These are phyloP conservation scores for Cervus canadensis DNA, from an alignment of 2,113 vertebrate genomes.

Conservation along the genomic window DNA sequence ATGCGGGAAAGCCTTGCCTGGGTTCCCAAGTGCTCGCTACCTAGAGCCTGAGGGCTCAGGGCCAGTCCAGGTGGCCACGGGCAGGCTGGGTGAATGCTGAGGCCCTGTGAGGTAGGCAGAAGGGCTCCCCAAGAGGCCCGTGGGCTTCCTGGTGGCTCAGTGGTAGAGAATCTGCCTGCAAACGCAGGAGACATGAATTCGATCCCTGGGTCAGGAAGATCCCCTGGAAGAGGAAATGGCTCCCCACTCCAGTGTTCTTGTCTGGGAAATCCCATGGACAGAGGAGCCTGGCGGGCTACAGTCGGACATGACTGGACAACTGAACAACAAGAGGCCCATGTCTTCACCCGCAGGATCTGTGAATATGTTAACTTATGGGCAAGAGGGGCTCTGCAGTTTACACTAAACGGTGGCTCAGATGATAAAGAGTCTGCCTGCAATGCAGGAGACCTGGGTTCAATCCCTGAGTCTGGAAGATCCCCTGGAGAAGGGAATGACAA, in stretches of 20 bases:
- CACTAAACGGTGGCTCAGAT: neutral
- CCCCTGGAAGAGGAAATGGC: neutral
- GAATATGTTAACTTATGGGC: neutral
- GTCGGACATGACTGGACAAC: too few species aligned
- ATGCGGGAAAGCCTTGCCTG: neutral
- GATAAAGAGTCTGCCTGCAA: too few species aligned
- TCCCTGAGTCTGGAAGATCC: too few species aligned
- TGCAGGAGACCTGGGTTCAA: too few species aligned
- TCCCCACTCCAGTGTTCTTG: neutral
- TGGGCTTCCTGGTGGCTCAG: neutral
- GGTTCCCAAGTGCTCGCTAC: neutral
- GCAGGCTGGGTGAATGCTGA: neutral
- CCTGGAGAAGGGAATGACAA: too few species aligned
- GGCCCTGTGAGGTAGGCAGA: neutral
- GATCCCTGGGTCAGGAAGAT: neutral
- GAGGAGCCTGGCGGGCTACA: neutral
- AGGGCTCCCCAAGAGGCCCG: neutral
- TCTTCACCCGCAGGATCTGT: neutral
- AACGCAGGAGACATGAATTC: rapidly evolving
- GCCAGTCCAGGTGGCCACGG: neutral
- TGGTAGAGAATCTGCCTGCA: neutral
- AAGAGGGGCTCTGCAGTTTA: neutral
- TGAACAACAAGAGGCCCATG: neutral
- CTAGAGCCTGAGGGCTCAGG: neutral
- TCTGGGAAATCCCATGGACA: neutral